phyloP scores from a whole-genome alignment of 2,797 vertebrate species.

The Gambusia yucatana region DNA sequence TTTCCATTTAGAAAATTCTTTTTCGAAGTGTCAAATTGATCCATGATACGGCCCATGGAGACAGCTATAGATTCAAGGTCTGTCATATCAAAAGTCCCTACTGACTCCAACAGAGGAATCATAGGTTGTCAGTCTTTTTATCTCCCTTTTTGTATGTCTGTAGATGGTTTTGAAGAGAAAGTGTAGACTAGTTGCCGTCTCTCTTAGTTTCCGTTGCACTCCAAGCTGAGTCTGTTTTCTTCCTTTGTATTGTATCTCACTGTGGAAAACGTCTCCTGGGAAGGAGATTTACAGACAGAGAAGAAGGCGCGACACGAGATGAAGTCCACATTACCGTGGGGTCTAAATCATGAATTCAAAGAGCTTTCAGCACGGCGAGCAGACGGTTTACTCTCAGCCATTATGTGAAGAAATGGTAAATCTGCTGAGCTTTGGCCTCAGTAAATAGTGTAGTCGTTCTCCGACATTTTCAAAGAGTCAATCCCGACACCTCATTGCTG shows the following conservation, averaged over 20 bases:
- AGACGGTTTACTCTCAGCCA: background rate
- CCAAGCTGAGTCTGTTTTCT: conserved; percentile 22
- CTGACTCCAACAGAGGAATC: background rate
- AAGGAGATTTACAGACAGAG: conserved; percentile 42
- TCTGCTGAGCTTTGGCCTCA: background rate
- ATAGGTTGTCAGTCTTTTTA: background rate
- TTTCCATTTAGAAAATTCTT: too few species aligned
- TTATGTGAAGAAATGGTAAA: background rate
- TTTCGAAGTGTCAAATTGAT: too few species aligned
- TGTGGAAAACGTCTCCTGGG: conserved; percentile 32
- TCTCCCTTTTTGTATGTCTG: background rate
- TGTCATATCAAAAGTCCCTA: background rate
- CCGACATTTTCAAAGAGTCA: background rate
- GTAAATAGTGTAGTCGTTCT: background rate
- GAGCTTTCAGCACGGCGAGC: background rate
- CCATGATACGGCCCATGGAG: background rate
- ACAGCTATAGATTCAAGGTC: background rate
- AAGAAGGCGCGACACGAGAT: conserved; percentile 32
- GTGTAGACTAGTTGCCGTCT: conserved; percentile 5
- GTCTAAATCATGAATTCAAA: background rate
- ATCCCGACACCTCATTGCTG: background rate
- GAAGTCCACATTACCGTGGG: conserved; percentile 9
- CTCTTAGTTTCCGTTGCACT: conserved; percentile 17
- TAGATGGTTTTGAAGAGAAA: conserved; percentile 9
- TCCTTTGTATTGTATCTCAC: conserved; percentile 23